These are phyloP conservation scores for Trigoniulus corallinus DNA, from an alignment of 1,140 invertebrate genomes.

Conservation along the genomic window DNA sequence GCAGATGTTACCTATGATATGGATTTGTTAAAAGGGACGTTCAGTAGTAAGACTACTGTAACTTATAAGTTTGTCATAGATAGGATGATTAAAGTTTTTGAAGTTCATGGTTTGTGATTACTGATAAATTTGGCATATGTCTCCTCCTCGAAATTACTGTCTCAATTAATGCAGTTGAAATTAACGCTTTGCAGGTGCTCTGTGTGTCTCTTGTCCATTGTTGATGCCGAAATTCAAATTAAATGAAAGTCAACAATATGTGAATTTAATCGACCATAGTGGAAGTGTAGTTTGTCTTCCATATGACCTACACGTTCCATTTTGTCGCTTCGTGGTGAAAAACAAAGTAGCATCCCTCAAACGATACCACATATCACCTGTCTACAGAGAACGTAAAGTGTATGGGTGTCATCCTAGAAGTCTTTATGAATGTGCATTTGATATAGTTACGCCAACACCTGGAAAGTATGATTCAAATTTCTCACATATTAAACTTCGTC, in stretches of 20 bases:
- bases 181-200: slow-evolving; percentile 35
- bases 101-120: slow-evolving; percentile 9
- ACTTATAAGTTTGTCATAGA: slow-evolving; percentile 18
- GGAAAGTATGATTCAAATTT: slow-evolving; percentile 25
- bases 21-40: slow-evolving; percentile 25
- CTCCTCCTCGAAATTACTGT: background rate
- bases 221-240: slow-evolving; percentile 48
- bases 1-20: slow-evolving; percentile 60
- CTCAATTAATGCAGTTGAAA: background rate
- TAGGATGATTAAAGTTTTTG: slow-evolving; percentile 43
- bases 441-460: slow-evolving; percentile 59
- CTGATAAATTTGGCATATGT: no score
- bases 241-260: slow-evolving; percentile 40
- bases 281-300: slow-evolving; percentile 64
- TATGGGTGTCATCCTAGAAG: slow-evolving; percentile 74
- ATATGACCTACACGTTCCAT: slow-evolving; percentile 53
- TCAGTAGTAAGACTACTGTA: slow-evolving; percentile 16
- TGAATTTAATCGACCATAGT: slow-evolving; percentile 65
- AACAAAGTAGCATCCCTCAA: slow-evolving; percentile 59
- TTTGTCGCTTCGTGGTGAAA: slow-evolving; percentile 67
- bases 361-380: slow-evolving; percentile 67
- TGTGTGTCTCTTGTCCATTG: slow-evolving; percentile 51
- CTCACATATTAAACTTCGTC: background rate
- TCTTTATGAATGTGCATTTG: slow-evolving; percentile 79
- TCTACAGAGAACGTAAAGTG: slow-evolving; percentile 67